phyloP scores from a whole-genome alignment of 2,888 invertebrate genomes.

The Lissocephala sabroskyi region DNA sequence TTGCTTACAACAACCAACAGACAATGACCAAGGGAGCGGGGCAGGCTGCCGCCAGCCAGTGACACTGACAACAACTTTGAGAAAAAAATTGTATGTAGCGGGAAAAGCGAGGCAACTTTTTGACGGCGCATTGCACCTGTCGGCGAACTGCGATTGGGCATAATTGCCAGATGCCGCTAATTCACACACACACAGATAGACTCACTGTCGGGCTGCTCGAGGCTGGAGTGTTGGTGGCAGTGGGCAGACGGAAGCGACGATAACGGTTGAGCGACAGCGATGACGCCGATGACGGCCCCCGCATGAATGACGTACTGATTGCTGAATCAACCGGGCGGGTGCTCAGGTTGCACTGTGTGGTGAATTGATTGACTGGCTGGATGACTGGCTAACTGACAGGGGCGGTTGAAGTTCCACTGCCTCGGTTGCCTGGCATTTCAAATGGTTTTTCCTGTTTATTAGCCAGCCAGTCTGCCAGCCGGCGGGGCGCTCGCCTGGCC shows the following conservation, averaged over 20 bases:
- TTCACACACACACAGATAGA: slow-evolving; percentile 33
- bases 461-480: slow-evolving; percentile 20
- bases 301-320: slow-evolving; percentile 50
- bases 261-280: no score
- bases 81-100: no score
- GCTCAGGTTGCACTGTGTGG: not conserved
- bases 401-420: slow-evolving; percentile 1
- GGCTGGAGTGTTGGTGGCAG: no score
- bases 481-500: slow-evolving; percentile 11
- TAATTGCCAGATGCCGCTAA: slow-evolving; percentile 49
- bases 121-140: not conserved
- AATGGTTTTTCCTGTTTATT: slow-evolving; percentile 16
- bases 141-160: slow-evolving; percentile 6
- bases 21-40: not conserved
- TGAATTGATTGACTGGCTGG: slow-evolving; percentile 30
- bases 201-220: no score
- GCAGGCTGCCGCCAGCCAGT: no score
- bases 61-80: no score
- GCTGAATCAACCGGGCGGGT: slow-evolving; percentile 5
- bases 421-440: slow-evolving; percentile 2
- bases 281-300: slow-evolving; percentile 24
- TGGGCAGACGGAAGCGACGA: no score
- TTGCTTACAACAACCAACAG: slow-evolving; percentile 55
- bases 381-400: slow-evolving; percentile 11
- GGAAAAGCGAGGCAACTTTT: no score